Percentiles rank a stretch among this genome's conserved stretches.
Conservation (phyloP, 2,113 vertebrate species). For the Regulus satrapa region DNA sequence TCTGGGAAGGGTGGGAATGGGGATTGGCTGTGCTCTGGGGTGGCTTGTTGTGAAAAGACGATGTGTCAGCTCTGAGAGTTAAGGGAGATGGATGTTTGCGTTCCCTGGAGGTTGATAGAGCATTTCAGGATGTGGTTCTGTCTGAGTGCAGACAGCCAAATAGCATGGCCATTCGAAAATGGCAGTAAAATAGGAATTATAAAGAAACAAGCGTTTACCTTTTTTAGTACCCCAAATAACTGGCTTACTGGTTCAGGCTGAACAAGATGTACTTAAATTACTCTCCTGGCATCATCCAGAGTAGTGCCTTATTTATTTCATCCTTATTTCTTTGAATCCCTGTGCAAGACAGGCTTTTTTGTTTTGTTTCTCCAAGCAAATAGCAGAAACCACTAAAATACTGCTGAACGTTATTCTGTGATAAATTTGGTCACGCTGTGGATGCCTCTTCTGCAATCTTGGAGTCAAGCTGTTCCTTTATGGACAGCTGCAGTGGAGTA, state of each 20-base stretch:
- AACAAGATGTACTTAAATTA: not conserved
- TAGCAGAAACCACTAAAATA: too few species aligned
- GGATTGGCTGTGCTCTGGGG: not conserved
- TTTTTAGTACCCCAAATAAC: not conserved
- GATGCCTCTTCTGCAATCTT: not conserved
- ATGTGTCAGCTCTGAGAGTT: not conserved
- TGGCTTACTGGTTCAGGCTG: not conserved
- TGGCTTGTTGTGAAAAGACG: not conserved
- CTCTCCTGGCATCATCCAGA: not conserved
- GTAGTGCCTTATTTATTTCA: not conserved
- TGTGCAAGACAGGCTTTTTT: not conserved
- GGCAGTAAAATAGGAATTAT: not conserved
- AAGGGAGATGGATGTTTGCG: not conserved
- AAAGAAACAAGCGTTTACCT: not conserved
- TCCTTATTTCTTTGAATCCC: not conserved
- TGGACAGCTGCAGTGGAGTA: not conserved
- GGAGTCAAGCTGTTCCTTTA: constrained; percentile 17
- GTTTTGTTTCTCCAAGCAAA: not conserved
- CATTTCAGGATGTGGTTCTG: not conserved
- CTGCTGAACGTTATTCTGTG: too few species aligned
- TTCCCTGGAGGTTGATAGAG: not conserved
- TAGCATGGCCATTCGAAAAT: not conserved
- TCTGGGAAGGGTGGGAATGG: not conserved
- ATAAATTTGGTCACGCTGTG: not conserved
- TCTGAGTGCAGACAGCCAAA: not conserved